phyloP scores from a whole-genome alignment of 2,888 invertebrate genomes.

The Cabera pusaria region DNA sequence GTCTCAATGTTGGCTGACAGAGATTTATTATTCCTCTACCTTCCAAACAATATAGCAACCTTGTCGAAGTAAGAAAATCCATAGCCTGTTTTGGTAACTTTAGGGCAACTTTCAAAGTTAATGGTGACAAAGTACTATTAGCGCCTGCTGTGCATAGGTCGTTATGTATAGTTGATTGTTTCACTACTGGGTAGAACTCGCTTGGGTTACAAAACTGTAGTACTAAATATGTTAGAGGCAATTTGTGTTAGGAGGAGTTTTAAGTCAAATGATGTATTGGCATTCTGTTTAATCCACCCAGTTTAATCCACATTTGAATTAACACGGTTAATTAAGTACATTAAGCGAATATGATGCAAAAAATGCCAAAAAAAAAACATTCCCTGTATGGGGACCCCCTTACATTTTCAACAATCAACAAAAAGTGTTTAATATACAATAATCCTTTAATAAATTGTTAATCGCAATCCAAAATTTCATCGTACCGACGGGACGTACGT shows the following conservation, averaged over 20 bases:
- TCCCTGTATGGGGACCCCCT: too few species aligned
- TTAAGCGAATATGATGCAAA: too few species aligned
- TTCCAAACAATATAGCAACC: constrained; percentile 6
- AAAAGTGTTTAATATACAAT: too few species aligned
- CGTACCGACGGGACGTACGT: too few species aligned
- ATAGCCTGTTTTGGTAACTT: constrained; percentile 1
- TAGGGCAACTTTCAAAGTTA: neutral
- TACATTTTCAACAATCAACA: too few species aligned
- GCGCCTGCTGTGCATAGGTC: too few species aligned
- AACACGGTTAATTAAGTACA: too few species aligned
- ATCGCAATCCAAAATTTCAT: too few species aligned
- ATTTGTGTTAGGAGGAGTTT: constrained; percentile 7
- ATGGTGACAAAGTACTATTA: constrained; percentile 3
- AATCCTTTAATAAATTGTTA: too few species aligned
- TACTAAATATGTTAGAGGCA: constrained; percentile 8
- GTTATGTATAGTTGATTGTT: constrained; percentile 8
- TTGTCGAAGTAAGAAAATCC: constrained; percentile 7
- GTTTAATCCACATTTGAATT: too few species aligned
- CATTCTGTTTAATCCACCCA: too few species aligned
- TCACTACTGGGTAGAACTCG: constrained; percentile 7
- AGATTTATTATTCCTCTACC: constrained; percentile 40
- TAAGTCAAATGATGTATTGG: constrained; percentile 4
- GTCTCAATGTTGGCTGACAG: constrained; percentile 36
- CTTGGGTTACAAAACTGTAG: constrained; percentile 15
- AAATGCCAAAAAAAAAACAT: too few species aligned